phyloP scores from a whole-genome alignment of 1,140 invertebrate genomes.

The Pseudoatta argentina region DNA sequence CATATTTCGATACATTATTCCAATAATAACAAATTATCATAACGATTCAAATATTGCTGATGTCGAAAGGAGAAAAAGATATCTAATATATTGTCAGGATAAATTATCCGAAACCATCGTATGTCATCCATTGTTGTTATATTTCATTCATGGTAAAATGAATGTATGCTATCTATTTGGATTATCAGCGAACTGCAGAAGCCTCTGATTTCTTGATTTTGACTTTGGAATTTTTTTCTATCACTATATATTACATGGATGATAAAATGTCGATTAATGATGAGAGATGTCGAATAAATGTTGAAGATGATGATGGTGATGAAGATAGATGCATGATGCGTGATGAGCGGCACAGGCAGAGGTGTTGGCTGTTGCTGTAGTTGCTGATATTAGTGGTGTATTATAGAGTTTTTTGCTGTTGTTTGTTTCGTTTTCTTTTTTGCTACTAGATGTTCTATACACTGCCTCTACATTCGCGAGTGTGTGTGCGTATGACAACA shows the following conservation, averaged over 20 bases:
- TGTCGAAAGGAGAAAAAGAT: slow-evolving; percentile 2
- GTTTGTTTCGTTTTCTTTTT: slow-evolving; percentile 41
- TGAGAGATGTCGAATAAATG: slow-evolving; percentile 55
- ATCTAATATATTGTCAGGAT: neutral
- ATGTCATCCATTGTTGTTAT: slow-evolving; percentile 18
- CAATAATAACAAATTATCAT: slow-evolving; percentile 39
- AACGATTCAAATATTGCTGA: slow-evolving; percentile 7
- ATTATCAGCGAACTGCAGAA: neutral
- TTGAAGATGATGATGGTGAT: slow-evolving; percentile 67
- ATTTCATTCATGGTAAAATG: neutral
- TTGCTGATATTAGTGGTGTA: slow-evolving; percentile 56
- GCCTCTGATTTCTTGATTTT: neutral
- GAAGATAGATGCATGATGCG: slow-evolving; percentile 62
- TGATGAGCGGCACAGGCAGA: slow-evolving; percentile 49
- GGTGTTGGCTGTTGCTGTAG: slow-evolving; percentile 67
- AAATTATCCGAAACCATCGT: slow-evolving; percentile 3
- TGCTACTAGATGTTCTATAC: slow-evolving; percentile 76
- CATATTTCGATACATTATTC: slow-evolving; percentile 22
- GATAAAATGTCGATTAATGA: slow-evolving; percentile 58
- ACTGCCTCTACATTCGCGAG: slow-evolving; percentile 76
- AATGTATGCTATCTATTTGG: neutral
- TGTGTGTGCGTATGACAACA: slow-evolving; percentile 78
- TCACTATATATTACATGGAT: slow-evolving; percentile 32
- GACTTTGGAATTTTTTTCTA: slow-evolving; percentile 15
- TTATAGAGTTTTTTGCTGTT: slow-evolving; percentile 51